These are phyloP conservation scores for Polietes domitor DNA, from an alignment of 2,888 invertebrate species.

Conservation along the genomic window DNA sequence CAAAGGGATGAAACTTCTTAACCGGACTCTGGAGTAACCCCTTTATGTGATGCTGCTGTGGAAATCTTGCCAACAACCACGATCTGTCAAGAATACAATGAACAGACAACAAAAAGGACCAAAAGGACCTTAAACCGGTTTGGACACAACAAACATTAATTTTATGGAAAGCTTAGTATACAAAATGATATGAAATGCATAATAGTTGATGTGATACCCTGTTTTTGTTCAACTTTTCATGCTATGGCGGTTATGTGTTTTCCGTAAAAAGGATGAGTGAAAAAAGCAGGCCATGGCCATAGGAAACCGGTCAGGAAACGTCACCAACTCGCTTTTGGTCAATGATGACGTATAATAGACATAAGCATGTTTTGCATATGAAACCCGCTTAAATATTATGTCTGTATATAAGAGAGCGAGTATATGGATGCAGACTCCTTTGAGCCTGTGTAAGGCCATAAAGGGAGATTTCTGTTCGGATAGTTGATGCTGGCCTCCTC, in stretches of 20 bases:
- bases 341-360: constrained; percentile 41
- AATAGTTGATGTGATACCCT: constrained; percentile 34
- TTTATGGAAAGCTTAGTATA: constrained; percentile 57
- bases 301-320: no score
- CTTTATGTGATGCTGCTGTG: constrained; percentile 40
- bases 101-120: constrained; percentile 47
- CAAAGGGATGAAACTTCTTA: constrained; percentile 66
- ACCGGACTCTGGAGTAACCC: constrained; percentile 64
- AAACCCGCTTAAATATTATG: constrained; percentile 49
- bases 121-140: constrained; percentile 65
- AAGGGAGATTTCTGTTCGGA: not conserved
- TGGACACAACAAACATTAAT: constrained; percentile 65
- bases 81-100: constrained; percentile 60
- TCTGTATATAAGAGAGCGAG: no score
- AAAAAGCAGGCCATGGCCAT: no score
- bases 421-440: no score
- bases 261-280: no score
- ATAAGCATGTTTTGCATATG: constrained; percentile 62
- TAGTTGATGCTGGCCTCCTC: no score
- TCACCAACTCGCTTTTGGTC: constrained; percentile 55
- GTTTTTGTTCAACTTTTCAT: constrained; percentile 37
- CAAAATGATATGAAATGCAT: not conserved
- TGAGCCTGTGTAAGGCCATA: not conserved
- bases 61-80: constrained; percentile 62
- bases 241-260: constrained; percentile 55